phyloP scores from a whole-genome alignment of 2,888 invertebrate genomes.

The Congeria kusceri region DNA sequence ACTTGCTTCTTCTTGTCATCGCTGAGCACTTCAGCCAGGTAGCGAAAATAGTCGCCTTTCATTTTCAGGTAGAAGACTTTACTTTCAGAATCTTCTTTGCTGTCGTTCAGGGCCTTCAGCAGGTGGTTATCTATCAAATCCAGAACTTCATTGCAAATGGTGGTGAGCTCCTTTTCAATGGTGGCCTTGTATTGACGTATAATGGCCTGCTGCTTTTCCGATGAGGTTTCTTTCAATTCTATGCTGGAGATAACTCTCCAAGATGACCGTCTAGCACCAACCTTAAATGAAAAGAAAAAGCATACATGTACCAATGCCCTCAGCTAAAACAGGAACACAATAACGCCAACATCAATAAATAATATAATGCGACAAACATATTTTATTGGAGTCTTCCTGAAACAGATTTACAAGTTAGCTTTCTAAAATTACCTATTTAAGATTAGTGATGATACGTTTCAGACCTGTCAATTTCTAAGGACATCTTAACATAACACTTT shows the following conservation, averaged over 20 bases:
- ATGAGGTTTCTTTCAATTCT: constrained; percentile 97
- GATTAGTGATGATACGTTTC: no score
- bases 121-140: constrained; percentile 98
- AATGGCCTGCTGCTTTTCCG: constrained; percentile 97
- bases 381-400: no score
- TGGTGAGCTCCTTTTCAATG: constrained; percentile 99
- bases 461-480: no score
- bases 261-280: constrained; percentile 98
- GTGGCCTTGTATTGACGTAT: constrained; percentile 99
- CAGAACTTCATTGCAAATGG: constrained; percentile 99
- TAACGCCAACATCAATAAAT: no score
- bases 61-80: constrained; percentile 99
- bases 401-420: no score
- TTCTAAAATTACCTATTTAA: no score
- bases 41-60: constrained; percentile 99
- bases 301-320: no score
- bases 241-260: constrained; percentile 99
- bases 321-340: no score
- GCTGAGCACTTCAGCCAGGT: constrained; percentile 96
- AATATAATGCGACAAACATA: no score
- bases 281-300: constrained; percentile 85
- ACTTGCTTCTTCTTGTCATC: constrained; percentile 16
- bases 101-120: constrained; percentile 96
- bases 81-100: constrained; percentile 82
- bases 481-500: no score